Evolutionary conservation across 2,113 vertebrate species (phyloP).

Genomic region (Excalfactoria chinensis): DNA sequence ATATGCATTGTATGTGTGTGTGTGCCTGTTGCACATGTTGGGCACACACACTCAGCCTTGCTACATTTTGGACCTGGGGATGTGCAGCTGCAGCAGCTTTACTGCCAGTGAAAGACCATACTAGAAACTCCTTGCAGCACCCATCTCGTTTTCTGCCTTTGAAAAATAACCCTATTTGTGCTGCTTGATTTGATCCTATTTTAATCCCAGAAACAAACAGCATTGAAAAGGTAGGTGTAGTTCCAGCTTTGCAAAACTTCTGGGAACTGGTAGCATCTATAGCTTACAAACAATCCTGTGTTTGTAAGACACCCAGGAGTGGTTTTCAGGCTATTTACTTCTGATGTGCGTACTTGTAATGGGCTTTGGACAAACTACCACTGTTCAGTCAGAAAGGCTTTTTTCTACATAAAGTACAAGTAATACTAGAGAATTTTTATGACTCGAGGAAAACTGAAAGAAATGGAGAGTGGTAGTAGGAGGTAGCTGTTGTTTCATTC

Average conservation of each 20-base stretch:
- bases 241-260: neutral
- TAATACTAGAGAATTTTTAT: neutral
- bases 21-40: neutral
- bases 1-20: rapidly evolving
- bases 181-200: neutral
- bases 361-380: neutral
- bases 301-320: no score
- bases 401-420: neutral
- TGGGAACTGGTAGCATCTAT: neutral
- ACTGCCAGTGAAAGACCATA: neutral
- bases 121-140: neutral
- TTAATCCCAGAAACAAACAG: neutral
- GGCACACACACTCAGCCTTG: rapidly evolving
- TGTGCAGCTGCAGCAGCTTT: neutral
- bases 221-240: neutral
- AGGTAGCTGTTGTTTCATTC: neutral
- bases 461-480: neutral
- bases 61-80: neutral
- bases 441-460: neutral
- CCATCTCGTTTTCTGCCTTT: neutral
- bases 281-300: neutral
- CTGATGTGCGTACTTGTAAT: neutral
- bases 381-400: neutral
- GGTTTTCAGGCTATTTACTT: neutral
- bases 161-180: neutral